Evolutionary conservation across 2,888 invertebrate species (phyloP), one percentile per base, ranked within the genome.

Genomic region (Venusia cambrica): DNA sequence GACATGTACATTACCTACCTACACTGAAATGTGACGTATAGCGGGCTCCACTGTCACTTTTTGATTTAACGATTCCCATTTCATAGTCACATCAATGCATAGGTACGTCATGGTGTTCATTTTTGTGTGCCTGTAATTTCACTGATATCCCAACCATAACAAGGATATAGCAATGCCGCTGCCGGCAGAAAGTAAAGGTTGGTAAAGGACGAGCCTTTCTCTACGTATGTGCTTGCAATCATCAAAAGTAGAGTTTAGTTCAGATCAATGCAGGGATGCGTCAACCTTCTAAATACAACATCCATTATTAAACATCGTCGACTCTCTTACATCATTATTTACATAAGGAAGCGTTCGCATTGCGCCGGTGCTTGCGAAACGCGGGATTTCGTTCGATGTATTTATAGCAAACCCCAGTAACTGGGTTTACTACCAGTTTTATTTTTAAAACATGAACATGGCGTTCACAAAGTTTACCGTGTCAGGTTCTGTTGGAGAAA

Each of bases 261-360:
- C 24, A 33, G 12, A 16, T 27, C 17, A 7, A 10, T 13, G 1
- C 12, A 38, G 21, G 38, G 34, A 51, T 58, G 48, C 46, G 43
- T 55, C 51, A 57, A 47, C 48, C 33, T 32, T 45, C 47, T 47
- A 45, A 56, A 57, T 51, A 41, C 20, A 48, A 28, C 43, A 51
- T 56, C 51, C 34, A 43, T 53, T 51, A 49, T 48, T 51, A 51
- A 50, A 51, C 48, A 40, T 38, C 36, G 22, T 35, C 40, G 41
- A 27, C 34, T 14, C 39, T 56, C 50, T 78, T 76, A 69, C 78
- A 69, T 77, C 74, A 78, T 69, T 76, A 72, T 77, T 75, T 77
- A 77, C 73, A 67, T 62, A 71, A 73, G 73, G 73, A 73, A 74
- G 65, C 66, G 58, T 66, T 56, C 61, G 56, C 52, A 55, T 54